Conservation (phyloP, 2,888 invertebrate genomes). For the Trypoxylon attenuatum region DNA sequence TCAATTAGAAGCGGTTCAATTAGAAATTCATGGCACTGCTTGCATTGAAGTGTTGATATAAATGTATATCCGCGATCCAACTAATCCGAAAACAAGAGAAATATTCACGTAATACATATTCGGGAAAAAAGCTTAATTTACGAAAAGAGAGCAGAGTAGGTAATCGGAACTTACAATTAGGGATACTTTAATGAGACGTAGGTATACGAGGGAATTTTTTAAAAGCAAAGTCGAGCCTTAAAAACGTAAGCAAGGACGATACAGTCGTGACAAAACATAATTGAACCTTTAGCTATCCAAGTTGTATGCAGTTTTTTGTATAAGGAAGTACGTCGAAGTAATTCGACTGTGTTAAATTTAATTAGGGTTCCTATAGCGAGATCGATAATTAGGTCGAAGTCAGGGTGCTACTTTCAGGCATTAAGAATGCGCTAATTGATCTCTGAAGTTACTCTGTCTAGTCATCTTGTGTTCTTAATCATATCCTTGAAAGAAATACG, state of each 20-base stretch:
- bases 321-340: not conserved
- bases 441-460: conserved; percentile 3
- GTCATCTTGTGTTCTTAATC: not conserved
- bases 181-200: not conserved
- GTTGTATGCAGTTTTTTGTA: not conserved
- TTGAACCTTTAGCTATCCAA: not conserved
- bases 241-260: conserved; percentile 2
- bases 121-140: no score
- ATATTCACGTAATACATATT: no score
- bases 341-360: no score
- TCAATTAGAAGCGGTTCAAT: no score
- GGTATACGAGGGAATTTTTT: not conserved
- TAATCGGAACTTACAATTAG: not conserved
- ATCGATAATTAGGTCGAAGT: conserved; percentile 7
- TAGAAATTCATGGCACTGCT: no score
- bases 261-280: conserved; percentile 1
- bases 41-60: no score
- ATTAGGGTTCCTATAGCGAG: conserved; percentile 8
- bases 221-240: not conserved
- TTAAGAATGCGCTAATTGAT: conserved; percentile 10
- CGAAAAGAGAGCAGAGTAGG: no score
- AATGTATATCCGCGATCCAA: no score
- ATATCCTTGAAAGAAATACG: no score
- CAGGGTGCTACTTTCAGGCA: conserved; percentile 7
- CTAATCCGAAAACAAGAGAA: no score